These are phyloP conservation scores for Diploptera punctata DNA, from an alignment of 2,888 invertebrate species.

Conservation along the genomic window DNA sequence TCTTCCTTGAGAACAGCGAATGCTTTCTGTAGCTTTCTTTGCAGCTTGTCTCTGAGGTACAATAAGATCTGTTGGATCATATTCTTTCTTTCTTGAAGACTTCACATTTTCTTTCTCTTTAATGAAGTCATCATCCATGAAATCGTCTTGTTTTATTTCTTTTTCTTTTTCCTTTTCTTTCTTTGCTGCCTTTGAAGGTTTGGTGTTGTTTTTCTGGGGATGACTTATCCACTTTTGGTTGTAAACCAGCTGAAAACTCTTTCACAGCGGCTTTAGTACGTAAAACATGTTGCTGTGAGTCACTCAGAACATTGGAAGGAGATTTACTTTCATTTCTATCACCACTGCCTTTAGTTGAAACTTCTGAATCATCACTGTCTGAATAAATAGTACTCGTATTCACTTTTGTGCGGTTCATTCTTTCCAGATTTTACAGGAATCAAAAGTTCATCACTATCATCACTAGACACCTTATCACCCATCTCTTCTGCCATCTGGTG, in stretches of 20 bases:
- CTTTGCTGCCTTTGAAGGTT: constrained; percentile 54
- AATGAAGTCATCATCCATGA: constrained; percentile 54
- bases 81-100: constrained; percentile 46
- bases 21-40: constrained; percentile 88
- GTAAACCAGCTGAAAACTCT: constrained; percentile 69
- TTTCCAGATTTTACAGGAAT: constrained; percentile 66
- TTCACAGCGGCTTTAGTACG: constrained; percentile 87
- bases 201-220: constrained; percentile 48
- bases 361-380: constrained; percentile 77
- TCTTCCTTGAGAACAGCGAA: constrained; percentile 62
- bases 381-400: constrained; percentile 85
- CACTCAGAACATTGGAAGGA: constrained; percentile 68
- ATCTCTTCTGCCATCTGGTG: constrained; percentile 80
- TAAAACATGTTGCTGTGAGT: constrained; percentile 70
- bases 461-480: constrained; percentile 68
- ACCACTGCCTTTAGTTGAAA: constrained; percentile 54
- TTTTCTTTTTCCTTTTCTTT: constrained; percentile 54
- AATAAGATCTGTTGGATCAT: constrained; percentile 78
- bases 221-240: constrained; percentile 44
- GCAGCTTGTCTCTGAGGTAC: constrained; percentile 91
- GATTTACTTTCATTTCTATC: constrained; percentile 40
- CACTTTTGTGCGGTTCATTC: constrained; percentile 61
- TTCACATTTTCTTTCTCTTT: constrained; percentile 61
- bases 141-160: constrained; percentile 54
- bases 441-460: constrained; percentile 79